Percentiles rank a stretch among this genome's conserved stretches.
Conservation (phyloP, 2,888 invertebrate genomes). For the Chymomyza caudatula region DNA sequence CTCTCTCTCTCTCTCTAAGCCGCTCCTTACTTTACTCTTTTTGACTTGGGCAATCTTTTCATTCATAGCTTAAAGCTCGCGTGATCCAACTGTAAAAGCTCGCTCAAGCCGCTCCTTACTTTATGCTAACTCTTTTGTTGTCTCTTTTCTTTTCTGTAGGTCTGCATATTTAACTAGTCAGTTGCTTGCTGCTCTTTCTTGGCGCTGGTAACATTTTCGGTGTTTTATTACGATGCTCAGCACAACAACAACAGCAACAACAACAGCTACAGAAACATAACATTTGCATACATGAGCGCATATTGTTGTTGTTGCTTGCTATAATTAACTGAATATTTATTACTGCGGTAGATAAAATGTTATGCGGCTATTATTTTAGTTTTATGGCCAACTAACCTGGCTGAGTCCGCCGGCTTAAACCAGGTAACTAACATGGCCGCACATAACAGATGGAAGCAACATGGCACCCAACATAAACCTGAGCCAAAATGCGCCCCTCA, state of each 20-base stretch:
- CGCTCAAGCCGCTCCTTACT: no score
- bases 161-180: no score
- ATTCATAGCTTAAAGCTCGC: no score
- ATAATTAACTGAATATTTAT: constrained; percentile 71
- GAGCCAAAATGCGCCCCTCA: constrained; percentile 52
- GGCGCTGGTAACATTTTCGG: background rate
- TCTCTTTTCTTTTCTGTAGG: background rate
- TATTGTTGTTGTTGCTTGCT: constrained; percentile 29
- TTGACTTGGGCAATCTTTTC: no score
- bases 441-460: constrained; percentile 12
- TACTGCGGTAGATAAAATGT: constrained; percentile 72
- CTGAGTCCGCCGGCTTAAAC: background rate
- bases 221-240: constrained; percentile 25
- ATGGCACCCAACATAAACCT: constrained; percentile 35
- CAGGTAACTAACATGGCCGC: constrained; percentile 9
- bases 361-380: constrained; percentile 72
- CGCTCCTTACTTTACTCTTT: no score
- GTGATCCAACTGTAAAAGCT: no score
- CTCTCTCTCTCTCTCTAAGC: no score
- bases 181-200: background rate
- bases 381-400: constrained; percentile 48
- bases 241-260: background rate
- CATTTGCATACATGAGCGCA: background rate
- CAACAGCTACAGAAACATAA: background rate
- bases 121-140: no score